Evolutionary conservation across 2,797 vertebrate genomes (phyloP).

Genomic region (Pseudocheirus occidentalis): DNA sequence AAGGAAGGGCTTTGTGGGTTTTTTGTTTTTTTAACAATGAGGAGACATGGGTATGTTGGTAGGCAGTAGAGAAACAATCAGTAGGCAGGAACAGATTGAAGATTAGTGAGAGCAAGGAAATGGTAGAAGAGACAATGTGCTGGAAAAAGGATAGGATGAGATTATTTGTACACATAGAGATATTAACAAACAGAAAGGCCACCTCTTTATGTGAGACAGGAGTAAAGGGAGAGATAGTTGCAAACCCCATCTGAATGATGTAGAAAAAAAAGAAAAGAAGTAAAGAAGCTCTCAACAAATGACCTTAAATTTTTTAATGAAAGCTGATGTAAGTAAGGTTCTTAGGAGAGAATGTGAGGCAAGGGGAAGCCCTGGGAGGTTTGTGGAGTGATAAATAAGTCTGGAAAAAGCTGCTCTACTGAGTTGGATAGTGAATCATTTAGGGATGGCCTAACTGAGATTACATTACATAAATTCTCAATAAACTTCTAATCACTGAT

Average conservation of each 20-base stretch:
- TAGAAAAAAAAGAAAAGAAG: not conserved
- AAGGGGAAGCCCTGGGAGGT: no score
- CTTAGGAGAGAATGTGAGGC: not conserved
- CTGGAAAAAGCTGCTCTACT: no score
- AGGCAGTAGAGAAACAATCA: not conserved
- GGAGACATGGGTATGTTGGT: not conserved
- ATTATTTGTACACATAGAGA: not conserved
- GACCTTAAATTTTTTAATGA: not conserved
- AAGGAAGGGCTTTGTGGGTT: not conserved
- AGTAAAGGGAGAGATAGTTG: not conserved
- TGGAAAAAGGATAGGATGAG: not conserved
- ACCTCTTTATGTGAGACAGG: not conserved
- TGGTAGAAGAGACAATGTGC: not conserved
- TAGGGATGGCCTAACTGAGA: no score
- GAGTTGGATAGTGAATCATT: no score
- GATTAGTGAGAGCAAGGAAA: not conserved
- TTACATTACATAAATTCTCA: no score
- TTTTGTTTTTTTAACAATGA: not conserved
- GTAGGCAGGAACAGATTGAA: not conserved
- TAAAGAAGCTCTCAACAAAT: not conserved
- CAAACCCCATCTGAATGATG: not conserved
- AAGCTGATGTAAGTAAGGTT: not conserved
- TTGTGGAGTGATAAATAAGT: no score
- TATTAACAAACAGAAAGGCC: not conserved
- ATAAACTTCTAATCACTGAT: no score